These are phyloP conservation scores for Pollenia labialis DNA, from an alignment of 2,888 invertebrate species.

Conservation along the genomic window DNA sequence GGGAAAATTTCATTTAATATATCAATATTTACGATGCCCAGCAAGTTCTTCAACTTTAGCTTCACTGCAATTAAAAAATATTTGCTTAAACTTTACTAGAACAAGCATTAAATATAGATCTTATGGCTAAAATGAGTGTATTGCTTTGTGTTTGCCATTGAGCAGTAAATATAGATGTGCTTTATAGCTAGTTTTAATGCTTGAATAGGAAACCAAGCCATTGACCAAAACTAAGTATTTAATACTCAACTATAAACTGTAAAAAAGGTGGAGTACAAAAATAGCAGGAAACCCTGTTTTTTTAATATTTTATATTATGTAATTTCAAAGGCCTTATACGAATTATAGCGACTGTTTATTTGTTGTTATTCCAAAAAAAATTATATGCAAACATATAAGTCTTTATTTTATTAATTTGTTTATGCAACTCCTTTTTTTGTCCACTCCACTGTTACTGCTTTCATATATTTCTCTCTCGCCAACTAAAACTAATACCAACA, in stretches of 20 bases:
- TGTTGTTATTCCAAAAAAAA: too few species aligned
- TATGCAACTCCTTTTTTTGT: neutral
- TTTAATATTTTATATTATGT: neutral
- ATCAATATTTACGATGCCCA: too few species aligned
- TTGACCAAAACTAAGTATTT: slow-evolving; percentile 45
- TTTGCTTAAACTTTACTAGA: slow-evolving; percentile 19
- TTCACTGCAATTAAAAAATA: neutral
- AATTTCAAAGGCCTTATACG: too few species aligned
- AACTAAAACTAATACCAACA: slow-evolving; percentile 8
- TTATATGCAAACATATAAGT: too few species aligned
- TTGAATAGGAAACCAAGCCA: slow-evolving; percentile 41
- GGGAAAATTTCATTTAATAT: too few species aligned
- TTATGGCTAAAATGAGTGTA: neutral
- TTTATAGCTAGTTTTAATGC: slow-evolving; percentile 45
- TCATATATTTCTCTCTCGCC: slow-evolving; percentile 16
- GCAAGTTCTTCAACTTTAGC: too few species aligned
- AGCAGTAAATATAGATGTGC: neutral
- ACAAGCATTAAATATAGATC: slow-evolving; percentile 11
- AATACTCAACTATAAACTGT: slow-evolving; percentile 2
- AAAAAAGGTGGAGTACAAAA: neutral
- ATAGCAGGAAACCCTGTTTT: neutral
- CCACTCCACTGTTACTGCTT: neutral
- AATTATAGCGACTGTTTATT: too few species aligned
- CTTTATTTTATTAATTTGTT: too few species aligned
- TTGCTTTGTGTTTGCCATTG: neutral